A percentile compares a stretch with the other conserved stretches of the same genome.
These are phyloP conservation scores for Athrips mouffetella DNA, from an alignment of 2,888 invertebrate species.

Conservation along the genomic window DNA sequence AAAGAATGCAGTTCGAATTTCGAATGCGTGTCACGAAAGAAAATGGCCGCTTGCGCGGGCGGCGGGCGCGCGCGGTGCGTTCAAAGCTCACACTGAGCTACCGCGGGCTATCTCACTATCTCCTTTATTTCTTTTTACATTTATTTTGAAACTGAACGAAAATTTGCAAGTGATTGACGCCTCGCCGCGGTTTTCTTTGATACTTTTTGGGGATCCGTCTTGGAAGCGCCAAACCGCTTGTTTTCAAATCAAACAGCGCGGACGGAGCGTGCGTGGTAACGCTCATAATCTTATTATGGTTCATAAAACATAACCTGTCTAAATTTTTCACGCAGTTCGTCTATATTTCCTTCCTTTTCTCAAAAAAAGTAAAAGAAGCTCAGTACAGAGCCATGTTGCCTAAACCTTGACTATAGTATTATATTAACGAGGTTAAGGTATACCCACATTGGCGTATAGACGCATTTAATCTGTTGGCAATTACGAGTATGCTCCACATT, in stretches of 20 bases:
- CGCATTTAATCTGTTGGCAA: too few relatives aligned
- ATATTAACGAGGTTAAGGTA: too few relatives aligned
- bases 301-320: too few relatives aligned
- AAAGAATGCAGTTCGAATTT: conserved; percentile 9
- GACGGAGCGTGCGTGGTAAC: background rate
- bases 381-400: too few relatives aligned
- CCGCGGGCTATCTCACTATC: conserved; percentile 56
- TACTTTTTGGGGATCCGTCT: conserved; percentile 25
- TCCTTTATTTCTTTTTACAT: conserved; percentile 53
- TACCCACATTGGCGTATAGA: too few relatives aligned
- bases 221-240: conserved; percentile 6
- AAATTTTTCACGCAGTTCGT: too few relatives aligned
- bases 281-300: background rate
- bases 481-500: too few relatives aligned
- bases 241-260: background rate
- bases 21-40: conserved; percentile 34
- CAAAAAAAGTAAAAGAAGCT: too few relatives aligned
- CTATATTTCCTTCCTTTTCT: too few relatives aligned
- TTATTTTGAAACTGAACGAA: conserved; percentile 63
- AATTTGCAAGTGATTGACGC: conserved; percentile 62
- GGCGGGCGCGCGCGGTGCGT: conserved; percentile 65
- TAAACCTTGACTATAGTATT: too few relatives aligned
- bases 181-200: conserved; percentile 53
- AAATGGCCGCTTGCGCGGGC: conserved; percentile 29
- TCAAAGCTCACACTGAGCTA: conserved; percentile 67